Base-by-base conservation (phyloP, 2,888 invertebrate genomes). In the Xestia c-nigrum region DNA sequence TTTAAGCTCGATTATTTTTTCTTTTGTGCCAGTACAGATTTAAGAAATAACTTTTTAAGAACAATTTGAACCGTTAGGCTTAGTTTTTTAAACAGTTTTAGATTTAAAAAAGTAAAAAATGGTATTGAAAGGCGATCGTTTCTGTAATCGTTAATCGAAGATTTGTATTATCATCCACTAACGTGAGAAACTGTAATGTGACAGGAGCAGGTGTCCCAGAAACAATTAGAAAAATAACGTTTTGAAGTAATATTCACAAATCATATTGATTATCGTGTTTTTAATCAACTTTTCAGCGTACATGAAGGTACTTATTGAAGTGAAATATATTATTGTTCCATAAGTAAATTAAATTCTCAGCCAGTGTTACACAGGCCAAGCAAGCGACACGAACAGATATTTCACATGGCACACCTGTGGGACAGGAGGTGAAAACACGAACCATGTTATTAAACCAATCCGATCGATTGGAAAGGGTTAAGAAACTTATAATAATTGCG, bases 1-100 rank as follows among this genome's bases (percentile, higher is more conserved):
- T 96, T 95, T 94, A 95, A 94, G 95, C 92, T 95, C 95, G 95
- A 95, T 95, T 95, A 96, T 95, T 95, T 96, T 94, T 94, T 94
- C 91, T 91, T 90, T 91, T 93, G 88, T 92, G 89, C 85, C 85
- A 81, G 88, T 90, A 90, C 89, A 89, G 89, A 84, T 89, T 90
- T 85, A 84, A 88, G 76, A 88, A 86, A 88, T 88, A 82, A 88
- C 87, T 88, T 89, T 80, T 88, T 82, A 80, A 89, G 82, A 83
- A 88, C 81, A 88, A 90, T 88, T 89, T 87, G 87, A 89, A 89
- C 93, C 91, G 92, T 92, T 92, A 90, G 83, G 81, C 71, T 84
- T 81, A 80, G 80, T 76, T 83, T 85, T 83, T 87, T 81, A 43
- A 65, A 83, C 68, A 74, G 69, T 78, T 87, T 80, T 47, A 40